Evolutionary conservation across 2,888 invertebrate genomes (phyloP).

Genomic region (Drosophila limbata): DNA sequence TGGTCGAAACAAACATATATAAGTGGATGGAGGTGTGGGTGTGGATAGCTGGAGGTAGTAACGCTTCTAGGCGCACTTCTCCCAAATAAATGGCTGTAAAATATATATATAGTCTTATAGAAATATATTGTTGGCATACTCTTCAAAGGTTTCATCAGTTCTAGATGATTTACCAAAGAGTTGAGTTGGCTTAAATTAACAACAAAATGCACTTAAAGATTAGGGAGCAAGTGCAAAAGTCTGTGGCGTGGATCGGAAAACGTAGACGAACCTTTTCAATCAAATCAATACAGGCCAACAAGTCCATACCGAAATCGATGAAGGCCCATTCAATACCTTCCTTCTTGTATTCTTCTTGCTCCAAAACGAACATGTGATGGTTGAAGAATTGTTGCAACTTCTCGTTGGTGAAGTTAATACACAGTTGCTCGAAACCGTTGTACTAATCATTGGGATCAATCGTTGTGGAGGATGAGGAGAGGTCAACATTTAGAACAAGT

Average conservation of each 20-base stretch:
- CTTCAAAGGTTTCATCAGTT: constrained; percentile 64
- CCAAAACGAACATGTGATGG: constrained; percentile 99
- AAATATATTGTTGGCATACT: background rate
- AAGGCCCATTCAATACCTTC: constrained; percentile 99
- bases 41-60: constrained; percentile 41
- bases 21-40: constrained; percentile 24
- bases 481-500: constrained; percentile 61
- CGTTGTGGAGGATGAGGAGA: constrained; percentile 12
- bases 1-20: constrained; percentile 32
- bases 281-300: constrained; percentile 98
- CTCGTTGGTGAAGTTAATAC: constrained; percentile 99
- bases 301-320: constrained; percentile 99
- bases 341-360: constrained; percentile 99
- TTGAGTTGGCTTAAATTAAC: constrained; percentile 7
- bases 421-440: constrained; percentile 99
- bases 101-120: constrained; percentile 27
- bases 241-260: constrained; percentile 14
- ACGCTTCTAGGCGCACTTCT: constrained; percentile 63
- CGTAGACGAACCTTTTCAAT: constrained; percentile 94
- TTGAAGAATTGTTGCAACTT: constrained; percentile 99
- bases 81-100: constrained; percentile 51
- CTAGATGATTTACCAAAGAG: constrained; percentile 61
- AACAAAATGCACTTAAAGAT: constrained; percentile 49
- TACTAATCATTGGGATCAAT: constrained; percentile 87
- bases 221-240: constrained; percentile 43